These are phyloP conservation scores for Tricholaema leucomelas DNA, from an alignment of 2,113 vertebrate species.

Conservation along the genomic window DNA sequence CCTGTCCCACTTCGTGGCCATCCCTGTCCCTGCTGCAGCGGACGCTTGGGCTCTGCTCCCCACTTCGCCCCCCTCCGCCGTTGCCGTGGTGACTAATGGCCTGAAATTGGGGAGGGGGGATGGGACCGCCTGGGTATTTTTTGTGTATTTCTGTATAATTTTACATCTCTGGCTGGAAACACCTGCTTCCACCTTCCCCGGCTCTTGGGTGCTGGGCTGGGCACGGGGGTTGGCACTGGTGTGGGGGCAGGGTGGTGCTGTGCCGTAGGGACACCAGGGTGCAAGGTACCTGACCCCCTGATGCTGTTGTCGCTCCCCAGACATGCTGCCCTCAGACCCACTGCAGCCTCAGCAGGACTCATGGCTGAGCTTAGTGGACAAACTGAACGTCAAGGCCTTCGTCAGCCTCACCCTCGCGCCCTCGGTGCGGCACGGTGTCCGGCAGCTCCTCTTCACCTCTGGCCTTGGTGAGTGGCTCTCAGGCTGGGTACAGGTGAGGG, in stretches of 20 bases:
- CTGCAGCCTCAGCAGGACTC: slow-evolving; percentile 87
- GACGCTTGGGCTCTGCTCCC: background rate
- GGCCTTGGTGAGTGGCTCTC: slow-evolving; percentile 82
- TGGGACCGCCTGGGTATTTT: background rate
- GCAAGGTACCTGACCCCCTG: background rate
- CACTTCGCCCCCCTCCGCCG: background rate
- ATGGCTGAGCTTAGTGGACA: slow-evolving; percentile 89
- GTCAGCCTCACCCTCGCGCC: slow-evolving; percentile 87
- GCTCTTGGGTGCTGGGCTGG: background rate
- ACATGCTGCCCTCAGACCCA: slow-evolving; percentile 83
- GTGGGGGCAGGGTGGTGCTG: background rate
- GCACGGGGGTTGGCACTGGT: background rate
- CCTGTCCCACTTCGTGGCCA: rapidly evolving
- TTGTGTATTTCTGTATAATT: slow-evolving; percentile 9
- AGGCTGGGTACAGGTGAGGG: background rate
- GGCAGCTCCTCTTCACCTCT: slow-evolving; percentile 91
- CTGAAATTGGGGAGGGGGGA: slow-evolving; percentile 44
- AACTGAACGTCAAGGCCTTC: slow-evolving; percentile 90
- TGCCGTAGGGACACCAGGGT: background rate
- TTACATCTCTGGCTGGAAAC: background rate
- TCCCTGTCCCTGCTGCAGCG: background rate
- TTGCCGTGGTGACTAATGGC: slow-evolving; percentile 68
- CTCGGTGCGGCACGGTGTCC: slow-evolving; percentile 84
- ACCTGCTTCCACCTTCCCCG: background rate
- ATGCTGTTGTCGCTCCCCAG: slow-evolving; percentile 52